Conservation (phyloP, 2,797 vertebrate species). For the Ctenochaetus hawaiiensis region DNA sequence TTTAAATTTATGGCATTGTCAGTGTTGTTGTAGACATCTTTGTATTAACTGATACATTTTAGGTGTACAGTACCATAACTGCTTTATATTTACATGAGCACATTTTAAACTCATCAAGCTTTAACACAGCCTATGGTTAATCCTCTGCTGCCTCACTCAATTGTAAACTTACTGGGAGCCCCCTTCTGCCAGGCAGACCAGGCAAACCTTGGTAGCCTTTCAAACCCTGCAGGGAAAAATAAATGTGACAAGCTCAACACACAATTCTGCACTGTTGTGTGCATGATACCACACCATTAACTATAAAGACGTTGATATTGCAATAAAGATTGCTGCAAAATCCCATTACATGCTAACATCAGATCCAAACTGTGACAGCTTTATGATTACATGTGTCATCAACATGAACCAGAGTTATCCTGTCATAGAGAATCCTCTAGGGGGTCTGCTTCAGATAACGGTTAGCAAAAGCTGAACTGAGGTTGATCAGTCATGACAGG, state of each 20-base stretch:
- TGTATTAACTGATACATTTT: not conserved
- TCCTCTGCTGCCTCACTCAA: not conserved
- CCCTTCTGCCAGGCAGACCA: conserved; percentile 83
- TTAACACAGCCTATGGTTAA: not conserved
- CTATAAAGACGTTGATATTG: conserved; percentile 1
- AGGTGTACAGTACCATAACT: not conserved
- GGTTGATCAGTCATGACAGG: conserved; percentile 29
- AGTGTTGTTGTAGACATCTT: not conserved
- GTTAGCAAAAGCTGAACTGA: conserved; percentile 7
- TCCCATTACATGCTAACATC: conserved; percentile 5
- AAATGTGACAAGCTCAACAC: conserved; percentile 27
- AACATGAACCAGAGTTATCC: not conserved
- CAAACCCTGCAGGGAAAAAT: conserved; percentile 84
- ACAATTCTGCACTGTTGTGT: not conserved
- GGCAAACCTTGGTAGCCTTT: conserved; percentile 89
- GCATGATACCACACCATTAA: not conserved
- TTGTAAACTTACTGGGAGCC: conserved; percentile 81
- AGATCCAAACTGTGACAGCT: conserved; percentile 24
- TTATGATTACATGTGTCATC: conserved; percentile 29
- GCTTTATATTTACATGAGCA: not conserved
- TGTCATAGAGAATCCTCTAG: not conserved
- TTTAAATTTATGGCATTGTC: not conserved
- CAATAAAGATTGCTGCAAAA: conserved; percentile 24
- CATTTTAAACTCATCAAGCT: not conserved
- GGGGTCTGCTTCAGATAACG: conserved; percentile 25